Evolutionary conservation across 1,140 invertebrate species (phyloP), one percentile per base, ranked within the genome.

Genomic region (Brachionus manjavacas): DNA sequence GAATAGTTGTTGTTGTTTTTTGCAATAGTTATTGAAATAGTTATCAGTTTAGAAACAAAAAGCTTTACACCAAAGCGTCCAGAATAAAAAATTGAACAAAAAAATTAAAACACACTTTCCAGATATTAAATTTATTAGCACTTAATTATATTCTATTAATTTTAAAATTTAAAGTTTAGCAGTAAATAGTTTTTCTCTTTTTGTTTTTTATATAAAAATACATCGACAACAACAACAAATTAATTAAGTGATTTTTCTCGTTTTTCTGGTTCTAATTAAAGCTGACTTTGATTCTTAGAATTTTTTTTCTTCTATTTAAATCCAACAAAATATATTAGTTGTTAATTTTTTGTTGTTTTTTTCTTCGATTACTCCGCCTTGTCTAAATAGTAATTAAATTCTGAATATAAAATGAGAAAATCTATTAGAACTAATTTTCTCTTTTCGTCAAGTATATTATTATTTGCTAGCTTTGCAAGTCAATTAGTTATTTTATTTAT

Each of bases 301-400:
- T 46, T 60, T 60, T n/a, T 60, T 14, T 52, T 52, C 16, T 4
- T 60, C 16, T 23, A 60, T 23, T 20, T 23, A 60, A 60, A 60
- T 60, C 52, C 20, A 16, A 60, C 31, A 25, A 60, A 60, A 60
- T 60, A 60, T 60, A 60, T 60, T 25, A 60, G 52, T 60, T 60
- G 16, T 16, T 60, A 20, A 20, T 16, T 60, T 20, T 60, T 60
- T 55, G n/a, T 6, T 16, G 8, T 60, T 60, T 16, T 60, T 20
- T 60, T 20, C 9, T 20, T 2, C 16, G 20, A 60, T 20, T 20
- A 20, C 52, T 60, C 52, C 52, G 52, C 52, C 52, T 60, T 23
- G 52, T 60, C 52, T 60, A 60, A 60, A 60, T 60, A 60, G 52
- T 60, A 60, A 60, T 60, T 60, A 60, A 60, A 60, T 60, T 60